Conservation (phyloP, 2,888 invertebrate genomes). For the Protophormia terraenovae region DNA sequence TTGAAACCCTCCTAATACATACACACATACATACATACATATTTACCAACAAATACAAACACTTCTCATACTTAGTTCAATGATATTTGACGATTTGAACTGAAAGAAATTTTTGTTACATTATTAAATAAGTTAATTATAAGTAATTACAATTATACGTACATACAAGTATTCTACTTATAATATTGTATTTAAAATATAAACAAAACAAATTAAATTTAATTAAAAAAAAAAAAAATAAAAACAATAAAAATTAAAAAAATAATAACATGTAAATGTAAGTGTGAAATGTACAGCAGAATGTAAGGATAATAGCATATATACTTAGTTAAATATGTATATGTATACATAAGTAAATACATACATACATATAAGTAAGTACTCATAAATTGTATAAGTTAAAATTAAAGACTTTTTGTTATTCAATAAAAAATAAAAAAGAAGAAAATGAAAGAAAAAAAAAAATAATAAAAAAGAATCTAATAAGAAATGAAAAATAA, state of each 20-base stretch:
- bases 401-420: slow-evolving; percentile 67
- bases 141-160: slow-evolving; percentile 54
- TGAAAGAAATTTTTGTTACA: slow-evolving; percentile 53
- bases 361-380: slow-evolving; percentile 9
- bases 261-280: slow-evolving; percentile 42
- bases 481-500: slow-evolving; percentile 21
- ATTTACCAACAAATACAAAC: background rate
- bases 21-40: background rate
- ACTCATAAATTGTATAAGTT: slow-evolving; percentile 58
- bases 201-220: slow-evolving; percentile 41
- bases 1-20: background rate
- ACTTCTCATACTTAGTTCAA: slow-evolving; percentile 23
- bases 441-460: slow-evolving; percentile 16
- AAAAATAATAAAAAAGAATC: slow-evolving; percentile 17
- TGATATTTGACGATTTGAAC: slow-evolving; percentile 28
- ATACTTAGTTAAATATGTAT: background rate
- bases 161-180: slow-evolving; percentile 49
- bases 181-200: slow-evolving; percentile 39
- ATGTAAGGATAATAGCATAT: background rate
- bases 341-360: slow-evolving; percentile 4
- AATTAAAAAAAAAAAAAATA: background rate
- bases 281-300: slow-evolving; percentile 46
- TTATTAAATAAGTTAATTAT: slow-evolving; percentile 59
- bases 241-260: background rate
- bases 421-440: slow-evolving; percentile 52